Conservation (phyloP, 2,888 invertebrate species). For the Phyllotreta cruciferae region DNA sequence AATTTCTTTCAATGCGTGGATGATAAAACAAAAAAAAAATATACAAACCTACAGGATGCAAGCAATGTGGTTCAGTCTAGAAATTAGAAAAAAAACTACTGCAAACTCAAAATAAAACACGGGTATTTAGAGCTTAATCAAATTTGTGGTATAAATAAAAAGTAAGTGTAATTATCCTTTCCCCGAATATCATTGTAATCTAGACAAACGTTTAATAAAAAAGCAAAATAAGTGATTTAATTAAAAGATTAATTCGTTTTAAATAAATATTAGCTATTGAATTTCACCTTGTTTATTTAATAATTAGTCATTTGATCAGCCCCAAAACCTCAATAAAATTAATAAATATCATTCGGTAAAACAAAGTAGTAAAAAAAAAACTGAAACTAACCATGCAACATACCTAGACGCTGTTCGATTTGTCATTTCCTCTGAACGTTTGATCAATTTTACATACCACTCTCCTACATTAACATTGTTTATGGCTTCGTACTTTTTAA, state of each 20-base stretch:
- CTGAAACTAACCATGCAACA: conserved; percentile 60
- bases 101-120: conserved; percentile 25
- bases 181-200: too few relatives aligned
- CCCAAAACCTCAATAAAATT: background rate
- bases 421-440: conserved; percentile 57
- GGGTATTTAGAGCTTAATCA: background rate
- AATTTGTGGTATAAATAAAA: conserved; percentile 29
- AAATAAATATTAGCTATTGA: too few relatives aligned
- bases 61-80: conserved; percentile 32
- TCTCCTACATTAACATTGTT: conserved; percentile 74
- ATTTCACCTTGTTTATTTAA: too few relatives aligned
- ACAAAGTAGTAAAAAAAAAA: conserved; percentile 39
- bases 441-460: conserved; percentile 80
- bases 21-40: conserved; percentile 15
- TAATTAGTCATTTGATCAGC: background rate
- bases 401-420: conserved; percentile 62
- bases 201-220: too few relatives aligned
- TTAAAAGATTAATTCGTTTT: too few relatives aligned
- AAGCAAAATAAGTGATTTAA: too few relatives aligned
- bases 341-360: conserved; percentile 9
- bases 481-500: conserved; percentile 78
- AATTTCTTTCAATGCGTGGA: background rate
- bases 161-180: background rate
- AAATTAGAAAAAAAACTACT: conserved; percentile 37
- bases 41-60: conserved; percentile 41